Conservation (phyloP, 1,140 invertebrate genomes). For the Papilio polytes region DNA sequence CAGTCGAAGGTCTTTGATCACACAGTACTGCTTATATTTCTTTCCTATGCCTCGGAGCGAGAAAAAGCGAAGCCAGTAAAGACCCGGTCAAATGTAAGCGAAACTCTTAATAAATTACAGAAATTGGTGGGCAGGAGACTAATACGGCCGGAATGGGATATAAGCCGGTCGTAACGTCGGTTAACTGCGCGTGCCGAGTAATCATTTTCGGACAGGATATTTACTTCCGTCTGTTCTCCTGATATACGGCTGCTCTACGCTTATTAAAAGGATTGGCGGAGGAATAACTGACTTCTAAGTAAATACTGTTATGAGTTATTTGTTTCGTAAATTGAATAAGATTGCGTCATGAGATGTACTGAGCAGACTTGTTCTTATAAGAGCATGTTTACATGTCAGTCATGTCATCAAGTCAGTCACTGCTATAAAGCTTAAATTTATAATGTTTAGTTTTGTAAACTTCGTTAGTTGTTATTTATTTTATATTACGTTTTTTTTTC, state of each 20-base stretch:
- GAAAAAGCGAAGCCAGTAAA: slow-evolving; percentile 72
- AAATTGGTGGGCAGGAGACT: slow-evolving; percentile 78
- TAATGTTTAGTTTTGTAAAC: too few relatives aligned
- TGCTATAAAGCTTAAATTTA: too few relatives aligned
- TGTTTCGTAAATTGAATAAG: neutral
- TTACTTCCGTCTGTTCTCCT: slow-evolving; percentile 77
- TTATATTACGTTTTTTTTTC: too few relatives aligned
- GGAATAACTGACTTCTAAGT: slow-evolving; percentile 53
- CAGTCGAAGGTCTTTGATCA: slow-evolving; percentile 79
- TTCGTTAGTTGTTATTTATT: too few relatives aligned
- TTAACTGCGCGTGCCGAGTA: slow-evolving; percentile 77
- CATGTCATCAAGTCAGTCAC: too few relatives aligned
- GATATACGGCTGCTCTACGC: slow-evolving; percentile 53
- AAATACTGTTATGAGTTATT: slow-evolving; percentile 40
- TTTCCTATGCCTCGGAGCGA: slow-evolving; percentile 64
- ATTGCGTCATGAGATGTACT: neutral
- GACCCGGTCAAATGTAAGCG: slow-evolving; percentile 57
- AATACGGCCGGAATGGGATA: slow-evolving; percentile 79
- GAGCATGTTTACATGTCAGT: neutral
- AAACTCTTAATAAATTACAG: slow-evolving; percentile 80
- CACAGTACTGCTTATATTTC: slow-evolving; percentile 69
- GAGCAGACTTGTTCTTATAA: neutral
- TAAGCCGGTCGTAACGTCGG: slow-evolving; percentile 78
- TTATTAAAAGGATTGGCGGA: slow-evolving; percentile 74
- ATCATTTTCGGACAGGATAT: slow-evolving; percentile 81